Percentiles rank a stretch among this genome's conserved stretches.
Conservation (phyloP, 2,113 vertebrate species). For the Myotis brandtii region DNA sequence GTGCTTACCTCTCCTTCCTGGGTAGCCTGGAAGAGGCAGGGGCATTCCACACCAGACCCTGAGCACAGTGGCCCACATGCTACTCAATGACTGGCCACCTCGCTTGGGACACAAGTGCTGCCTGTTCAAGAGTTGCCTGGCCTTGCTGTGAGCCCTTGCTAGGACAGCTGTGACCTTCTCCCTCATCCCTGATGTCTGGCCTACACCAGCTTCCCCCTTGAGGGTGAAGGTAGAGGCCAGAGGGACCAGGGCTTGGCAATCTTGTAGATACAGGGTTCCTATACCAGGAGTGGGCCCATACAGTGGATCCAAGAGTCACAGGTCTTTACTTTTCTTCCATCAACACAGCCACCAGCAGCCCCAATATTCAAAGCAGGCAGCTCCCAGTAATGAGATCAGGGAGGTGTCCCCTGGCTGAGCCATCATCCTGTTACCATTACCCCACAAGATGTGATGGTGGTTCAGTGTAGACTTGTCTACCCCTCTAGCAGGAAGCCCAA, state of each 20-base stretch:
- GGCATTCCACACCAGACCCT: rapidly evolving
- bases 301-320: not conserved
- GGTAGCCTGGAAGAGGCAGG: not conserved
- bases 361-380: not conserved
- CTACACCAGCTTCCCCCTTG: not conserved
- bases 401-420: not conserved
- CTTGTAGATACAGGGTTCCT: not conserved
- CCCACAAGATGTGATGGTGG: conserved; percentile 50
- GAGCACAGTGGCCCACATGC: not conserved
- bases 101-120: not conserved
- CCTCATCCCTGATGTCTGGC: not conserved
- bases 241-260: not conserved
- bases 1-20: not conserved
- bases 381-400: not conserved
- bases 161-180: not conserved
- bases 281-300: not conserved
- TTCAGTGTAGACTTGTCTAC: conserved; percentile 76
- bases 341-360: not conserved
- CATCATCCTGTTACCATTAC: not conserved
- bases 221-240: not conserved
- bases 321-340: not conserved
- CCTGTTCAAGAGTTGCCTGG: not conserved
- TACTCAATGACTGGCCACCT: not conserved
- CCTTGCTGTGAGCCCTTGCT: not conserved
- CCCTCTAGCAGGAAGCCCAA: not conserved